Conservation (phyloP, 2,113 vertebrate genomes). For the Pipra filicauda region DNA sequence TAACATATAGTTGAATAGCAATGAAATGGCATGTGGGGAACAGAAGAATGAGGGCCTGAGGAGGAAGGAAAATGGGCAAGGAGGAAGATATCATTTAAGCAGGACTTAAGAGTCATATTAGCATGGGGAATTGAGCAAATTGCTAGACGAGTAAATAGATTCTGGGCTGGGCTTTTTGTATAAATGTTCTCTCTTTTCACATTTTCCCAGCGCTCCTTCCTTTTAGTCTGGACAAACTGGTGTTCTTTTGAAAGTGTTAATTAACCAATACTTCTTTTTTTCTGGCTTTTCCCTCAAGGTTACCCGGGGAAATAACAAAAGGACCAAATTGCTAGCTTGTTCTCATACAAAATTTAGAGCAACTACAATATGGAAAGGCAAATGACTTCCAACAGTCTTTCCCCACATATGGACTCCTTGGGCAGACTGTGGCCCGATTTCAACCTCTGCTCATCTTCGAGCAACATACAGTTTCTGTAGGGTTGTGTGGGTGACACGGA, state of each 20-base stretch:
- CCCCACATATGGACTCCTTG: neutral
- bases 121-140: slow-evolving; percentile 62
- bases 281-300: slow-evolving; percentile 55
- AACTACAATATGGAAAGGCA: slow-evolving; percentile 51
- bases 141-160: slow-evolving; percentile 64
- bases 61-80: slow-evolving; percentile 24
- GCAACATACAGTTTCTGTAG: neutral
- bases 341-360: slow-evolving; percentile 47
- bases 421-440: neutral
- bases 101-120: slow-evolving; percentile 56
- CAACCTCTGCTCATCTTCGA: neutral
- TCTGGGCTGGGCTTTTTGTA: slow-evolving; percentile 61
- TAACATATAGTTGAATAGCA: neutral
- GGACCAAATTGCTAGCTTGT: neutral
- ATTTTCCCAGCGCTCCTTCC: slow-evolving; percentile 62
- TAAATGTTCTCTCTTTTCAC: slow-evolving; percentile 68
- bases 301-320: slow-evolving; percentile 53
- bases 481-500: neutral
- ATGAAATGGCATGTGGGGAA: neutral
- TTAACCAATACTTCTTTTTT: slow-evolving; percentile 61
- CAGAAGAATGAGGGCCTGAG: neutral
- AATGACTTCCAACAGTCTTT: neutral
- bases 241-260: slow-evolving; percentile 70
- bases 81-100: slow-evolving; percentile 52
- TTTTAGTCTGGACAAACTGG: slow-evolving; percentile 66